Conservation (phyloP, 2,797 vertebrate genomes). For the Trichosurus vulpecula region DNA sequence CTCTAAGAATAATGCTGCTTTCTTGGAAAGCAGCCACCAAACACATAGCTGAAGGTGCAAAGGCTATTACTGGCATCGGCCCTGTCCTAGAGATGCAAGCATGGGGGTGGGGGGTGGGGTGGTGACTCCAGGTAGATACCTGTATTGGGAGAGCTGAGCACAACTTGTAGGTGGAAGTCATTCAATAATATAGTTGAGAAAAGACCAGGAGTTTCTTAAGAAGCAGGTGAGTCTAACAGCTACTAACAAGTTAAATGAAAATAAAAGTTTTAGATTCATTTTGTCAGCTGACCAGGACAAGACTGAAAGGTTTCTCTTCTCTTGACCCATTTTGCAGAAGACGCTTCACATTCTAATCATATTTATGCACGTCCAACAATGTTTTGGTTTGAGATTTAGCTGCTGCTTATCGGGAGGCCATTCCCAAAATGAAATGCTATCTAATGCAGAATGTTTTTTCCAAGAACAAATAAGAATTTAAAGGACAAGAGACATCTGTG, state of each 20-base stretch:
- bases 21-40: neutral
- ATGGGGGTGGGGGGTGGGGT: neutral
- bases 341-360: conserved; percentile 28
- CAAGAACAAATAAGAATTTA: neutral
- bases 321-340: neutral
- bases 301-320: neutral
- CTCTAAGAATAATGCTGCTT: neutral
- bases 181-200: neutral
- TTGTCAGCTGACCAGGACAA: conserved; percentile 12
- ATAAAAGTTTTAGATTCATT: neutral
- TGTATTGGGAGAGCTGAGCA: neutral
- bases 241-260: conserved; percentile 39
- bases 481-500: neutral
- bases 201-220: conserved; percentile 3
- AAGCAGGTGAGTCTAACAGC: conserved; percentile 57
- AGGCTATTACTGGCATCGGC: neutral
- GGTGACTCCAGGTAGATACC: neutral
- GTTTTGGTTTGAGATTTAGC: neutral
- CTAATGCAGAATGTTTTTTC: neutral
- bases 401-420: neutral
- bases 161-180: neutral
- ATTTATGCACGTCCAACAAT: conserved; percentile 28
- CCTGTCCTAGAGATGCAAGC: neutral
- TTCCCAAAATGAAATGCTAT: neutral
- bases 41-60: neutral